Conservation (phyloP, 2,797 vertebrate genomes). For the Discoglossus pictus region DNA sequence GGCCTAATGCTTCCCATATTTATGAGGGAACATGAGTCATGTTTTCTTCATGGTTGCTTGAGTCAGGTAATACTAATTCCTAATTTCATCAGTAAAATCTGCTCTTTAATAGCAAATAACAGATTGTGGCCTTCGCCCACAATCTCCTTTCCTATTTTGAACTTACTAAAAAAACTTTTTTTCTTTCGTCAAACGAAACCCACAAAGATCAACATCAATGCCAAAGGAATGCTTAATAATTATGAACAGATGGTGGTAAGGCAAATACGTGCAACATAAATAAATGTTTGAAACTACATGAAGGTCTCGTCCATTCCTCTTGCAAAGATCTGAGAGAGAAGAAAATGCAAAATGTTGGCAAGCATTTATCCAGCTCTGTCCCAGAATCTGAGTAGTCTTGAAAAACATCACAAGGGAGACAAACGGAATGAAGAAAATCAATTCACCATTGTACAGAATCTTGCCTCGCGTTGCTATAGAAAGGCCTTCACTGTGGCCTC, state of each 20-base stretch:
- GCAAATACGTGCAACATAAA: slow-evolving; percentile 21
- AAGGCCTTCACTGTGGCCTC: too few relatives aligned
- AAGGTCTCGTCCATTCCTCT: slow-evolving; percentile 17
- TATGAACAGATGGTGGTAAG: slow-evolving; percentile 35
- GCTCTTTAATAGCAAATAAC: slow-evolving; percentile 34
- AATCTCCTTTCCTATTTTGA: slow-evolving; percentile 29
- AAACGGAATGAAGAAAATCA: too few relatives aligned
- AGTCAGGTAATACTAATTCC: slow-evolving; percentile 28
- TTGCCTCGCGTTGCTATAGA: too few relatives aligned
- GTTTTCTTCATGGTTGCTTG: slow-evolving; percentile 27
- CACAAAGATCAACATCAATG: slow-evolving; percentile 42
- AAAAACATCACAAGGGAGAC: too few relatives aligned
- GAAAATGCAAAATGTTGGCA: not conserved
- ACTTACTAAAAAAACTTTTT: slow-evolving; percentile 12
- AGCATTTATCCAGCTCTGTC: too few relatives aligned
- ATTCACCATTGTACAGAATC: too few relatives aligned
- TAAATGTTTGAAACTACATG: slow-evolving; percentile 16
- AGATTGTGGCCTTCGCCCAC: slow-evolving; percentile 39
- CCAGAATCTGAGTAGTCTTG: too few relatives aligned
- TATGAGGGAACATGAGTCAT: slow-evolving; percentile 26
- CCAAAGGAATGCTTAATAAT: slow-evolving; percentile 48
- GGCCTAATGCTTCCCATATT: slow-evolving; percentile 6
- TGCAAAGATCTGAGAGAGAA: not conserved
- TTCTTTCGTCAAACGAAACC: slow-evolving; percentile 27
- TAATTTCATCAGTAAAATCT: slow-evolving; percentile 25